Conservation (phyloP, 2,888 invertebrate genomes). For the Aleiodes leptofemur region DNA sequence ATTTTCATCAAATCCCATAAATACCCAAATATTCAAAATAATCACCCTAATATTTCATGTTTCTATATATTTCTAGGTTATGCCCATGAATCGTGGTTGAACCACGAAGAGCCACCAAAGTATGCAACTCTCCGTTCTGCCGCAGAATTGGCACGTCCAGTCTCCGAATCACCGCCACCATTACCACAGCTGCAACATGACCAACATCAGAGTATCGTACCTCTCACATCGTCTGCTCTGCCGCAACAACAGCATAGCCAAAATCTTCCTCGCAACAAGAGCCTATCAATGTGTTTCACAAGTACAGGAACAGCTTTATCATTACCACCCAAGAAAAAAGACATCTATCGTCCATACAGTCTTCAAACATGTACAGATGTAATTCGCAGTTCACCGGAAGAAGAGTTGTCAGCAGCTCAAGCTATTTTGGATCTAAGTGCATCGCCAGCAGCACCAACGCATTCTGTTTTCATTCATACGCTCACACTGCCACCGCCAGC, state of each 20-base stretch:
- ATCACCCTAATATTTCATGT: background rate
- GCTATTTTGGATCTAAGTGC: conserved; percentile 93
- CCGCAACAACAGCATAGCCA: conserved; percentile 63
- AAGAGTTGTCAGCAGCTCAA: conserved; percentile 91
- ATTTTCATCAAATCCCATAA: background rate
- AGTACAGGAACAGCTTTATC: conserved; percentile 90
- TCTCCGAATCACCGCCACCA: conserved; percentile 60
- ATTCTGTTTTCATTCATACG: conserved; percentile 72
- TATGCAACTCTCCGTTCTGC: conserved; percentile 78
- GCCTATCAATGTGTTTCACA: conserved; percentile 89
- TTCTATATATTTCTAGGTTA: conserved; percentile 68
- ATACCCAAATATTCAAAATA: background rate
- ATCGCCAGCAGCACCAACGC: conserved; percentile 81
- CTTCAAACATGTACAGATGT: conserved; percentile 74
- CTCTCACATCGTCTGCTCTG: conserved; percentile 57
- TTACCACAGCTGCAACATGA: conserved; percentile 66
- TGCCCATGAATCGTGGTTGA: conserved; percentile 72
- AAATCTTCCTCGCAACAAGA: conserved; percentile 76
- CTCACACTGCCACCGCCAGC: conserved; percentile 79
- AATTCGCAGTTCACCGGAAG: conserved; percentile 82
- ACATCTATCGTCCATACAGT: conserved; percentile 93
- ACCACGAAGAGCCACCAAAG: conserved; percentile 76
- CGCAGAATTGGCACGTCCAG: conserved; percentile 75
- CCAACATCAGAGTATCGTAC: conserved; percentile 56
- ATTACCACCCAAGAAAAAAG: conserved; percentile 92